phyloP scores from a whole-genome alignment of 1,140 invertebrate species.

The Temnothorax nylanderi region DNA sequence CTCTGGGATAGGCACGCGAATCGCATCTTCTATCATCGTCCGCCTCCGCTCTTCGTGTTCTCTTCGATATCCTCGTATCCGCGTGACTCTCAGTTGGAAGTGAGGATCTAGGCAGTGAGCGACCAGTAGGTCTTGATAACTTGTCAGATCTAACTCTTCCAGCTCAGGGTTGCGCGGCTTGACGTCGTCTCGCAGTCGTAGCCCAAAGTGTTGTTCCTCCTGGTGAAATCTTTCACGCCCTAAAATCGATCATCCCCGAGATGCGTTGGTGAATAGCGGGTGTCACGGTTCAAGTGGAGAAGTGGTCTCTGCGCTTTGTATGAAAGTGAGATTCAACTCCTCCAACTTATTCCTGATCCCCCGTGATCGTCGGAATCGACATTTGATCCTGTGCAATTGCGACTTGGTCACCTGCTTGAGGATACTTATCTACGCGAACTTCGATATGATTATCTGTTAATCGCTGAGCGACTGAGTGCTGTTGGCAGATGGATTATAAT shows the following conservation, averaged over 20 bases:
- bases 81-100: slow-evolving; percentile 87
- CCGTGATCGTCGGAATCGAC: slow-evolving; percentile 63
- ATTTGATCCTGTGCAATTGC: not conserved
- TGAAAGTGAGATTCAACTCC: slow-evolving; percentile 92
- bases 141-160: slow-evolving; percentile 93
- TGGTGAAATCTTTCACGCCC: slow-evolving; percentile 87
- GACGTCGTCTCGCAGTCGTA: slow-evolving; percentile 36
- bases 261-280: slow-evolving; percentile 35
- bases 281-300: slow-evolving; percentile 88
- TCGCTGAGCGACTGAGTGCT: slow-evolving; percentile 5
- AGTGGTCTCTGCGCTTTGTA: slow-evolving; percentile 90
- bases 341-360: slow-evolving; percentile 89
- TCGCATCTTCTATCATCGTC: not conserved
- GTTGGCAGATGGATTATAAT: slow-evolving; percentile 14
- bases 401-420: not conserved
- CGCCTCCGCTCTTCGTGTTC: not conserved
- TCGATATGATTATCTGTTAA: slow-evolving; percentile 15
- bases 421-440: not conserved
- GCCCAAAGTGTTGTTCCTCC: slow-evolving; percentile 1
- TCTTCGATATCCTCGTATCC: slow-evolving; percentile 43
- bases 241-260: slow-evolving; percentile 78
- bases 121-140: slow-evolving; percentile 67
- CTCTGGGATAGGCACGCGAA: not conserved
- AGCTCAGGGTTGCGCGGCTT: slow-evolving; percentile 86
- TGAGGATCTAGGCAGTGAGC: slow-evolving; percentile 88